These are phyloP conservation scores for Plagodis dolabraria DNA, from an alignment of 2,888 invertebrate species.

Conservation along the genomic window DNA sequence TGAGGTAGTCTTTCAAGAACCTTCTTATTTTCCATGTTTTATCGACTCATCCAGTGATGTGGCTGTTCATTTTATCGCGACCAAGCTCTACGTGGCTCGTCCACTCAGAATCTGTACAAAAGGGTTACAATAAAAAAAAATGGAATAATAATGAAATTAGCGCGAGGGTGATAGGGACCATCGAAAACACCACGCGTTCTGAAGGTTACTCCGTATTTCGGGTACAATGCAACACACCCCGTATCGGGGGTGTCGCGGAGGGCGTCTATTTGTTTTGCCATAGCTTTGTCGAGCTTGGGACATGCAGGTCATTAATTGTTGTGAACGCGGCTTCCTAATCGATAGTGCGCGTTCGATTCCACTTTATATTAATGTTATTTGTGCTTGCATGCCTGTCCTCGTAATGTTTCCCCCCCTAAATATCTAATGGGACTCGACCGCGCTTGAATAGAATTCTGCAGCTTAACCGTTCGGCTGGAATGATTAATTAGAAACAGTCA, in stretches of 20 bases:
- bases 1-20: too few species aligned
- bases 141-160: not conserved
- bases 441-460: slow-evolving; percentile 31
- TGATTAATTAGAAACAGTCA: slow-evolving; percentile 32
- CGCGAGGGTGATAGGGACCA: not conserved
- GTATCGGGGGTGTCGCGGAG: slow-evolving; percentile 72
- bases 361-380: slow-evolving; percentile 85
- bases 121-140: too few species aligned
- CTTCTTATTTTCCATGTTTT: too few species aligned
- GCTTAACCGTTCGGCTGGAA: slow-evolving; percentile 36
- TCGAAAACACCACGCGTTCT: not conserved
- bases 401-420: slow-evolving; percentile 47
- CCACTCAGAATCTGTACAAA: too few species aligned
- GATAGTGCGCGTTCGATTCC: slow-evolving; percentile 83
- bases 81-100: too few species aligned
- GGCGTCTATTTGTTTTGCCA: slow-evolving; percentile 84
- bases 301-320: slow-evolving; percentile 85
- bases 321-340: slow-evolving; percentile 83
- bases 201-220: slow-evolving; percentile 24
- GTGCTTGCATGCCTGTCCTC: slow-evolving; percentile 64
- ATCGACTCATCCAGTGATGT: too few species aligned
- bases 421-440: slow-evolving; percentile 44
- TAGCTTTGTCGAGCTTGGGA: slow-evolving; percentile 82
- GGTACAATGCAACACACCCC: slow-evolving; percentile 51
- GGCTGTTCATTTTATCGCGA: too few species aligned